Conservation (phyloP, 2,113 vertebrate genomes). For the Malurus melanocephalus region DNA sequence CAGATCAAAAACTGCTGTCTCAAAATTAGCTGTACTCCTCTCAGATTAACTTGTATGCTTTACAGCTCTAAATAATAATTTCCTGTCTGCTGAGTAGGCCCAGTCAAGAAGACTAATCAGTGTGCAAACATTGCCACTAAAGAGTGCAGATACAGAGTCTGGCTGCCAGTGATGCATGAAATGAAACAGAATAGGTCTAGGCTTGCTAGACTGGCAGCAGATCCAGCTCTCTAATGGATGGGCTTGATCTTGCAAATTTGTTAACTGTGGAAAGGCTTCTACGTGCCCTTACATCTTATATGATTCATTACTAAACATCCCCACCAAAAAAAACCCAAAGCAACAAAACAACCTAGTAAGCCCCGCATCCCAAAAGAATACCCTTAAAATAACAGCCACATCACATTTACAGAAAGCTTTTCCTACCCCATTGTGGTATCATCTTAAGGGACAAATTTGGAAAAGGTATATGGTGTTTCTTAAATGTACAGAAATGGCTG, state of each 20-base stretch:
- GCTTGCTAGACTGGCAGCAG: neutral
- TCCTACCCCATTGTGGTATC: neutral
- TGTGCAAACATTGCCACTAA: neutral
- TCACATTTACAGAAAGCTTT: neutral
- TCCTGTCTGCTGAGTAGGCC: conserved; percentile 23
- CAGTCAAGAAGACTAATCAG: conserved; percentile 38
- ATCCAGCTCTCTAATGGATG: neutral
- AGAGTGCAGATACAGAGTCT: neutral
- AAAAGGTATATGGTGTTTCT: neutral
- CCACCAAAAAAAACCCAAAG: neutral
- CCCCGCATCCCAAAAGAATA: neutral
- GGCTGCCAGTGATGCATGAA: conserved; percentile 24
- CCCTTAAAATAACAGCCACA: neutral
- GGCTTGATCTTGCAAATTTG: neutral
- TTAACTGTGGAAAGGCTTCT: neutral
- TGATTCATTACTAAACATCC: neutral
- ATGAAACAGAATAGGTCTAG: neutral
- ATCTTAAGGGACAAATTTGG: neutral
- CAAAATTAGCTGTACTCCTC: conserved; percentile 4
- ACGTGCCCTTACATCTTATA: neutral
- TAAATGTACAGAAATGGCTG: neutral
- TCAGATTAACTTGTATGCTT: conserved; percentile 25
- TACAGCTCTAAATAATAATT: conserved; percentile 36
- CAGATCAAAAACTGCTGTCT: conserved; percentile 15
- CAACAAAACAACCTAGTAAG: neutral